phyloP scores from a whole-genome alignment of 2,888 invertebrate species.

The Volucella inflata region DNA sequence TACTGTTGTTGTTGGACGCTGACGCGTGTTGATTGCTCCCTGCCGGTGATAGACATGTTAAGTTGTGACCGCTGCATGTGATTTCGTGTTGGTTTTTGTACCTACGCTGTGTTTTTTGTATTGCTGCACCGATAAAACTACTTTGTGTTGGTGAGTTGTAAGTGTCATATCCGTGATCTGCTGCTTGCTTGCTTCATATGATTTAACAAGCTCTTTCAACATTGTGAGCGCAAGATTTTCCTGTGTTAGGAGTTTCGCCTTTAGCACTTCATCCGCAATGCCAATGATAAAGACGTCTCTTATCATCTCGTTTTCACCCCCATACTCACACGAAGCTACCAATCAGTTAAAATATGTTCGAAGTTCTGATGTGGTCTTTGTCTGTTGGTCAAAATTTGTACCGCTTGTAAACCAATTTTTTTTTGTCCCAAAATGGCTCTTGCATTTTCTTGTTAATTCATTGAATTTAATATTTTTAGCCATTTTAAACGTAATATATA shows the following conservation, averaged over 20 bases:
- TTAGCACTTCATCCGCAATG: conserved; percentile 14
- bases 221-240: conserved; percentile 19
- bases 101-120: neutral
- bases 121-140: conserved; percentile 7
- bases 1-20: neutral
- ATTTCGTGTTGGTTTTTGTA: too few species aligned
- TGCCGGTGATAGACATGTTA: conserved; percentile 2
- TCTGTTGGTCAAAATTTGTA: conserved; percentile 1
- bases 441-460: neutral
- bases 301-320: neutral
- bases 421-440: conserved; percentile 16
- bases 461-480: neutral
- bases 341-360: neutral
- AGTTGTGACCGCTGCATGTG: too few species aligned
- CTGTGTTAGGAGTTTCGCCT: conserved; percentile 22
- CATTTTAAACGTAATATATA: conserved; percentile 21
- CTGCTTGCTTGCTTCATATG: too few species aligned
- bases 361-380: conserved; percentile 18
- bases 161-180: conserved; percentile 17
- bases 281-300: conserved; percentile 30
- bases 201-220: conserved; percentile 17
- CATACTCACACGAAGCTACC: conserved; percentile 3
- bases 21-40: neutral
- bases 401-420: conserved; percentile 21
- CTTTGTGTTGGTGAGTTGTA: conserved; percentile 20